Evolutionary conservation across 2,113 vertebrate species (phyloP).

Genomic region (Nyctibius bracteatus): DNA sequence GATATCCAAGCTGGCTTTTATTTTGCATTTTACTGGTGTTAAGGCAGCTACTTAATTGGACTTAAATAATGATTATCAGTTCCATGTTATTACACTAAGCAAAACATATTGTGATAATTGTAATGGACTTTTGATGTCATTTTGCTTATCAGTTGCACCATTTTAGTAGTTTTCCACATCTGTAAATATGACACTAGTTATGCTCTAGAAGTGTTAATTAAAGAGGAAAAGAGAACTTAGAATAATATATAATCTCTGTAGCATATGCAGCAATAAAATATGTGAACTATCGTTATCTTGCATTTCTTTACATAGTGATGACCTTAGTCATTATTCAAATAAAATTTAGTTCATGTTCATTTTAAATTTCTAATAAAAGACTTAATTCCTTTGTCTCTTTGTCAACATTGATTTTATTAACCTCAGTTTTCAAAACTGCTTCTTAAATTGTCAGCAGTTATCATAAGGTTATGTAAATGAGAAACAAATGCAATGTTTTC

Average conservation of each 20-base stretch:
- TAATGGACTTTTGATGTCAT: slow-evolving; percentile 12
- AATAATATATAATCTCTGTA: neutral
- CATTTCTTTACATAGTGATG: neutral
- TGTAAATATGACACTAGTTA: neutral
- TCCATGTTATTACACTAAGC: neutral
- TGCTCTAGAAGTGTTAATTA: neutral
- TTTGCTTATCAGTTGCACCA: neutral
- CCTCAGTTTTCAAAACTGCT: neutral
- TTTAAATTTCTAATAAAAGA: slow-evolving; percentile 20
- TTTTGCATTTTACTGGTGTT: neutral
- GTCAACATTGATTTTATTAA: slow-evolving; percentile 8
- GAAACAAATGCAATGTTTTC: neutral
- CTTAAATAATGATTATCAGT: slow-evolving; percentile 6
- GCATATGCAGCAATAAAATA: neutral
- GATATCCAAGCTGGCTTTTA: neutral
- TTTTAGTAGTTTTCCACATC: neutral
- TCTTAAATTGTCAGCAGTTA: neutral
- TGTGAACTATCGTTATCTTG: neutral
- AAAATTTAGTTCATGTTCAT: neutral
- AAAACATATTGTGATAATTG: slow-evolving; percentile 33
- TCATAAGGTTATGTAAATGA: neutral
- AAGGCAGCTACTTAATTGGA: neutral
- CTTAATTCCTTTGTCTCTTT: neutral
- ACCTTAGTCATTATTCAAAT: neutral
- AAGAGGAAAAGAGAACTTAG: neutral